Percentiles rank a stretch among this genome's conserved stretches.
phyloP scores from a whole-genome alignment of 2,888 invertebrate species.

The Bedellia somnulentella region DNA sequence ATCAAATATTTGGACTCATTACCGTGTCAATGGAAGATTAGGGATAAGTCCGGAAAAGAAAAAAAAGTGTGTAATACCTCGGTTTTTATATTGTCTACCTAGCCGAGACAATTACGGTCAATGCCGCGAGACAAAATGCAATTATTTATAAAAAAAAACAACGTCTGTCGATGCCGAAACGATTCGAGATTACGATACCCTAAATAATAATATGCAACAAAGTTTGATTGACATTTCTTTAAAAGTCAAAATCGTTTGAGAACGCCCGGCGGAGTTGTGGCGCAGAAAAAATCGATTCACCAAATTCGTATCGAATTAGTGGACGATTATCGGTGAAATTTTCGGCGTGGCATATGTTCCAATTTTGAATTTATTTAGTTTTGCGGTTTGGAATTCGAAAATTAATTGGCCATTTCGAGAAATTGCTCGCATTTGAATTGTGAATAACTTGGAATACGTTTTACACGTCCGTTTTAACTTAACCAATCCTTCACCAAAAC shows the following conservation, averaged over 20 bases:
- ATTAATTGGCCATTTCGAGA: too few species aligned
- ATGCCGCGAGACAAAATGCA: conserved; percentile 40
- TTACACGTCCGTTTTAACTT: too few species aligned
- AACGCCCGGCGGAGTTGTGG: conserved; percentile 19
- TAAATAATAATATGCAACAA: conserved; percentile 40
- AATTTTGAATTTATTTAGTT: too few species aligned
- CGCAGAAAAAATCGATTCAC: conserved; percentile 13
- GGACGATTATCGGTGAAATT: too few species aligned
- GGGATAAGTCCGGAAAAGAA: conserved; percentile 54
- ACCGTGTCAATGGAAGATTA: conserved; percentile 60
- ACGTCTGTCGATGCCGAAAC: conserved; percentile 28
- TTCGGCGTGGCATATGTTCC: too few species aligned
- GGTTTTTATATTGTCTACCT: too few species aligned
- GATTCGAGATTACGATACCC: too few species aligned
- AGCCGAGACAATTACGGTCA: conserved; percentile 35
- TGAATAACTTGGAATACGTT: too few species aligned
- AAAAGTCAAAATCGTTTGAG: too few species aligned
- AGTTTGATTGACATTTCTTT: conserved; percentile 44
- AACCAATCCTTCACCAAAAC: too few species aligned
- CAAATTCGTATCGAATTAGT: conserved; percentile 53
- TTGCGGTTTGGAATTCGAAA: too few species aligned
- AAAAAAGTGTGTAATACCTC: conserved; percentile 28
- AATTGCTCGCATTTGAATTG: too few species aligned
- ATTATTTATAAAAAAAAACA: conserved; percentile 18
- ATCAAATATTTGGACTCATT: conserved; percentile 37